Percentiles rank a stretch among this genome's conserved stretches.
phyloP scores from a whole-genome alignment of 2,888 invertebrate genomes.

The Eupithecia tripunctaria region DNA sequence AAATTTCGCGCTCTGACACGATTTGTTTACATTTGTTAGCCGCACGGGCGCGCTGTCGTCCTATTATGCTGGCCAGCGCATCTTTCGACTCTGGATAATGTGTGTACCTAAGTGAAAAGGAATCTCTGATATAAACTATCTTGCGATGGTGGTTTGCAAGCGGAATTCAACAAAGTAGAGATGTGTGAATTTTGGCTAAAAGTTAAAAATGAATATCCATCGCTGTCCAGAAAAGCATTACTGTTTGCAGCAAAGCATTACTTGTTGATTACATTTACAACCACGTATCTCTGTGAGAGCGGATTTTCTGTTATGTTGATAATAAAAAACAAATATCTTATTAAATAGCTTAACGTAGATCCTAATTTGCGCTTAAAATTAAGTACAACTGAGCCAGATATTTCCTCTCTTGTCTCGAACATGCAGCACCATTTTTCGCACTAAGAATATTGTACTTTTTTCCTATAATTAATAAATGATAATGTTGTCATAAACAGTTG shows the following conservation, averaged over 20 bases:
- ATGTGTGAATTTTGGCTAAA: not conserved
- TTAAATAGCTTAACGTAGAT: not conserved
- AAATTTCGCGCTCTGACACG: no score
- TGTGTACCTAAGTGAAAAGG: no score
- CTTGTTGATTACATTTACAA: not conserved
- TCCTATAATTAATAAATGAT: not conserved
- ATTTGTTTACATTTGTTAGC: no score
- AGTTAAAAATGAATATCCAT: not conserved
- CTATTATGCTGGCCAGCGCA: no score
- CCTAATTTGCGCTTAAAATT: not conserved
- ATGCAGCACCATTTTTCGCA: not conserved
- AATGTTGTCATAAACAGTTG: not conserved
- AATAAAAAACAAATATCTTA: not conserved
- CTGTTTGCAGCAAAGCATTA: no score
- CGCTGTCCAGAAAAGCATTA: no score
- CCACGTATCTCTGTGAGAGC: not conserved
- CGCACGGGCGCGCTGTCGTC: no score
- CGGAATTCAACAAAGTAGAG: no score
- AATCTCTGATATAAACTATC: no score
- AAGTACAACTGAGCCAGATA: not conserved
- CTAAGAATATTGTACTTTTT: not conserved
- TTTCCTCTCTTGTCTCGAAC: not conserved
- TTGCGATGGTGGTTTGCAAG: no score
- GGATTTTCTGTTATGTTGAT: not conserved
- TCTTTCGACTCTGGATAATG: no score